phyloP scores from a whole-genome alignment of 2,888 invertebrate genomes.

The Shargacucullia verbasci region DNA sequence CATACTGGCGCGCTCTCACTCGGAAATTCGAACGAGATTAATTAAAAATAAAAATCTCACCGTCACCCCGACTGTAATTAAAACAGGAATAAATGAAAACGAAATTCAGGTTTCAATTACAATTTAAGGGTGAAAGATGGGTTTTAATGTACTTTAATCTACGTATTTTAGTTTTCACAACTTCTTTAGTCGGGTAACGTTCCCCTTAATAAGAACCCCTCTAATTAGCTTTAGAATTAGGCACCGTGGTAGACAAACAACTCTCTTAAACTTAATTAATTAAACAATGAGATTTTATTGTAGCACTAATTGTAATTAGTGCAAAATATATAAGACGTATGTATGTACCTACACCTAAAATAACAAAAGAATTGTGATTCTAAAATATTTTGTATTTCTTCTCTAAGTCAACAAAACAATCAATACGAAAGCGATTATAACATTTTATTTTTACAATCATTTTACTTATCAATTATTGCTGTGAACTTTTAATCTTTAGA shows the following conservation, averaged over 20 bases:
- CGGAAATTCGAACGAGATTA: slow-evolving; percentile 68
- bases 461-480: slow-evolving; percentile 25
- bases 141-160: slow-evolving; percentile 56
- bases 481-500: slow-evolving; percentile 27
- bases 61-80: slow-evolving; percentile 71
- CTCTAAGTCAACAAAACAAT: no score
- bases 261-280: slow-evolving; percentile 35
- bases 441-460: slow-evolving; percentile 18
- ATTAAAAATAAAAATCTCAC: slow-evolving; percentile 77
- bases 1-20: slow-evolving; percentile 56
- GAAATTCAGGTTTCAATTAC: slow-evolving; percentile 70
- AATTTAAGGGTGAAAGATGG: slow-evolving; percentile 61
- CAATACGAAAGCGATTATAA: neutral
- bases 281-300: slow-evolving; percentile 17
- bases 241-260: slow-evolving; percentile 18
- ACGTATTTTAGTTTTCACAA: slow-evolving; percentile 61
- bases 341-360: neutral
- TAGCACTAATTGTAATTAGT: slow-evolving; percentile 11
- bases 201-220: slow-evolving; percentile 28
- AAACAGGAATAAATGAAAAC: slow-evolving; percentile 75
- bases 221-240: slow-evolving; percentile 56
- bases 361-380: neutral
- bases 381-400: neutral
- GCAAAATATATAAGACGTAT: neutral
- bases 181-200: slow-evolving; percentile 43